Percentiles rank a stretch among this genome's conserved stretches.
Evolutionary conservation across 2,888 invertebrate species (phyloP).

Genomic region (Nemoura dubitans): DNA sequence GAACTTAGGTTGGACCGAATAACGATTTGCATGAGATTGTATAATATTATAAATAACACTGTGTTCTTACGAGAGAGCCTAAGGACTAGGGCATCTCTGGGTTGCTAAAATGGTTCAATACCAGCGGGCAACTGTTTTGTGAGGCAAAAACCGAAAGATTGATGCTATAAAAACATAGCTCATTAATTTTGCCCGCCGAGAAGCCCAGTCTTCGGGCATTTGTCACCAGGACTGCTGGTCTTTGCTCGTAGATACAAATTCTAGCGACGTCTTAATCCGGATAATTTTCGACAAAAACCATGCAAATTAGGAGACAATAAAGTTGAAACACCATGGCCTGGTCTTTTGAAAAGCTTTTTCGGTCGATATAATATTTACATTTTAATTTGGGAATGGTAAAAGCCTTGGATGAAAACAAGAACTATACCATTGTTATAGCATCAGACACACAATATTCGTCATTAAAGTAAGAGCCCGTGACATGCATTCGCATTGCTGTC

Average conservation of each 20-base stretch:
- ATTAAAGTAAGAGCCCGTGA: too few relatives aligned
- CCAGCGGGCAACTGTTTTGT: background rate
- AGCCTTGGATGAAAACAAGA: too few relatives aligned
- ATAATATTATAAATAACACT: slow-evolving; percentile 12
- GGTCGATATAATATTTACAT: background rate
- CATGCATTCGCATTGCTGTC: too few relatives aligned
- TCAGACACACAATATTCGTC: too few relatives aligned
- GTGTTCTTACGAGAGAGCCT: background rate
- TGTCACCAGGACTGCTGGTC: background rate
- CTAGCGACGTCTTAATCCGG: background rate
- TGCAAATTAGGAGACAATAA: background rate
- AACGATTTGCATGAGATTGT: slow-evolving; percentile 12
- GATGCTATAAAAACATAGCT: background rate
- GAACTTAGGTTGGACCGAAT: background rate
- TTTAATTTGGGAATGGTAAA: background rate
- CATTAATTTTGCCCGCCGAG: background rate
- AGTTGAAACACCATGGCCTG: background rate
- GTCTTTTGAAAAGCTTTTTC: background rate
- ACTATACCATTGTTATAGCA: too few relatives aligned
- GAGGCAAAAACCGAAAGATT: background rate
- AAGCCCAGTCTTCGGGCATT: background rate
- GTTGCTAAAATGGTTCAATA: slow-evolving; percentile 1
- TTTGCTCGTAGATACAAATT: background rate
- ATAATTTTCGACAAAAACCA: background rate
- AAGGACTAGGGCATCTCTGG: background rate